Evolutionary conservation across 2,113 vertebrate genomes (phyloP).

Genomic region (Paramormyrops kingsleyae): DNA sequence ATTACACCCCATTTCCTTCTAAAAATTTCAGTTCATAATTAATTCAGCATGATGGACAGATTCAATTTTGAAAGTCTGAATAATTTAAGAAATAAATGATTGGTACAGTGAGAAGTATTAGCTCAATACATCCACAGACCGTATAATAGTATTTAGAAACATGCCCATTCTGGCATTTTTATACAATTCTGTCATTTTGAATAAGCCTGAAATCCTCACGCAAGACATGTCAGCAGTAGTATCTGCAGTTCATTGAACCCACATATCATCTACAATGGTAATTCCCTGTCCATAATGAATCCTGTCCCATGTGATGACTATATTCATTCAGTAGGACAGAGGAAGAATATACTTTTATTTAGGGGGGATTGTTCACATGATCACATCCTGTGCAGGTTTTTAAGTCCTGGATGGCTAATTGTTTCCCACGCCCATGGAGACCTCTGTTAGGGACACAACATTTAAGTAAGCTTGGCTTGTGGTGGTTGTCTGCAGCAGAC

Average conservation of each 20-base stretch:
- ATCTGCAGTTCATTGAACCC: not conserved
- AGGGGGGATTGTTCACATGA: not conserved
- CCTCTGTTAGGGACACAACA: not conserved
- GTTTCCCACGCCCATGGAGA: not conserved
- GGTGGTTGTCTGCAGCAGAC: not conserved
- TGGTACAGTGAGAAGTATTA: not conserved
- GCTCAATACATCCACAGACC: not conserved
- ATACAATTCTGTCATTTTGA: not conserved
- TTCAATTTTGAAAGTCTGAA: conserved; percentile 12
- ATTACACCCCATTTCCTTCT: conserved; percentile 10
- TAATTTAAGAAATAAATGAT: conserved; percentile 5
- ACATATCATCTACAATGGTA: not conserved
- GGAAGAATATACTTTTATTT: not conserved
- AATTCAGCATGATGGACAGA: conserved; percentile 12
- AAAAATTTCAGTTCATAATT: conserved; percentile 12
- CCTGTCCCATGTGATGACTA: not conserved
- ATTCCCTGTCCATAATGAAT: not conserved
- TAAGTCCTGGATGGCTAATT: not conserved
- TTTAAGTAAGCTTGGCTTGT: not conserved
- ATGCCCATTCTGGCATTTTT: not conserved
- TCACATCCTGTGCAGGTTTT: not conserved
- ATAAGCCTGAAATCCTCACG: conserved; percentile 8
- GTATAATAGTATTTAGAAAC: not conserved
- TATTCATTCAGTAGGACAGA: not conserved
- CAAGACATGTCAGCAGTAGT: not conserved